Conservation (phyloP, 30 jellyfish, hydroid and myxozoan genomes). For the Hydractinia symbiolongicarpus region DNA sequence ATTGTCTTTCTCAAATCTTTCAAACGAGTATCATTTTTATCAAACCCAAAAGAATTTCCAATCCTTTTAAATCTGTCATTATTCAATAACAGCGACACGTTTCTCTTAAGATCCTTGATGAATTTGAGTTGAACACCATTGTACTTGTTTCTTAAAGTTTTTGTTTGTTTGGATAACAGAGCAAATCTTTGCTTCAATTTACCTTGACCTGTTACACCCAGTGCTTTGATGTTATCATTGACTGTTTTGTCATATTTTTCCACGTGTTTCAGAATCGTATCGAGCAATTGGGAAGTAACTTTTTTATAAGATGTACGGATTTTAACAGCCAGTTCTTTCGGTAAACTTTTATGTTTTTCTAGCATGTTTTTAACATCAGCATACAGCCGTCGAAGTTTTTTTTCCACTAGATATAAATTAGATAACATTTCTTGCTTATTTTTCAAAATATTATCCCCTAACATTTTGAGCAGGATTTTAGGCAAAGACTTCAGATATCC, state of each 20-base stretch:
- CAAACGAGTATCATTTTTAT: not conserved
- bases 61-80: not conserved
- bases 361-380: not conserved
- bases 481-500: slow-evolving; percentile 21
- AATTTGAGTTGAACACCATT: not conserved
- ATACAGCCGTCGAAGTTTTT: not conserved
- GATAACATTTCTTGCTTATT: not conserved
- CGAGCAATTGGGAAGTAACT: not conserved
- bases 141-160: not conserved
- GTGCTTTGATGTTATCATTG: not conserved
- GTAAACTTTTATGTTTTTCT: not conserved
- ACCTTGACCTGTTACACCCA: not conserved
- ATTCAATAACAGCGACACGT: not conserved
- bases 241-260: not conserved
- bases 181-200: not conserved
- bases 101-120: slow-evolving; percentile 3
- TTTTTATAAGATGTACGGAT: not conserved
- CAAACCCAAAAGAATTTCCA: not conserved
- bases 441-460: not conserved
- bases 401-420: slow-evolving; percentile 9
- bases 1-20: not conserved
- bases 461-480: not conserved
- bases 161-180: not conserved
- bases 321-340: not conserved
- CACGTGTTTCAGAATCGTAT: not conserved